Base-by-base conservation (phyloP, 2,888 invertebrate genomes). In the Nesidiocoris tenuis region DNA sequence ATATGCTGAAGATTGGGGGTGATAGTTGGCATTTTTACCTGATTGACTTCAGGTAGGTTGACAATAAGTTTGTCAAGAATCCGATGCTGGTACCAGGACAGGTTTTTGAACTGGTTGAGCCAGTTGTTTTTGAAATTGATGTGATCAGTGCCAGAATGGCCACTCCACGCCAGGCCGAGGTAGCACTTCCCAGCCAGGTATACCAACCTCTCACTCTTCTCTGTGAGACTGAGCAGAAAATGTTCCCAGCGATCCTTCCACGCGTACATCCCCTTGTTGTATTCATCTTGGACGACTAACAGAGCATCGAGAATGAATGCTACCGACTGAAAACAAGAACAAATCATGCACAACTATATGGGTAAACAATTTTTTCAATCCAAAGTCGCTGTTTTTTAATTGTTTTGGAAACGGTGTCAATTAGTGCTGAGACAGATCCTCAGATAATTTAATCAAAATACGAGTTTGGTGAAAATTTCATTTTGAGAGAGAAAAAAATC, bases 41-140 rank as follows among this genome's bases (percentile, higher is more conserved):
- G 64, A 17, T 71, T 39, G 12, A 64, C 56, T 17, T 68, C 75
- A 64, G 68, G 63, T n/a, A 77, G 61, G 56, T 77, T 77, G 18
- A 70, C 75, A 23, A 75, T 75, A n/a, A 77, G 77, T 9, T 25
- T 23, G 61, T 75, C 66, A 12, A 77, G 39, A 17, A 75, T 24
- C 23, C 9, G 25, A 23, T 77, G 77, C 54, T 75, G 59, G 5
- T 70, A 68, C 55, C 68, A 65, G 1, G 75, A 39, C n/a, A 77
- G 65, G 21, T 68, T 75, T 54, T 54, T 61, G 56, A 75, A 56
- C 16, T 75, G 77, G 0, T 61, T 56, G 7, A 21, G 17, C 77
- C 77, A 77, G 64, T 61, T 59, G 7, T 63, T 55, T 3, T 61
- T 68, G 39, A 75, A 75, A 24, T 71, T 75, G 9, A 63, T 39